These are phyloP conservation scores for Anthonomus grandis DNA, from an alignment of 1,140 invertebrate species.

Conservation along the genomic window DNA sequence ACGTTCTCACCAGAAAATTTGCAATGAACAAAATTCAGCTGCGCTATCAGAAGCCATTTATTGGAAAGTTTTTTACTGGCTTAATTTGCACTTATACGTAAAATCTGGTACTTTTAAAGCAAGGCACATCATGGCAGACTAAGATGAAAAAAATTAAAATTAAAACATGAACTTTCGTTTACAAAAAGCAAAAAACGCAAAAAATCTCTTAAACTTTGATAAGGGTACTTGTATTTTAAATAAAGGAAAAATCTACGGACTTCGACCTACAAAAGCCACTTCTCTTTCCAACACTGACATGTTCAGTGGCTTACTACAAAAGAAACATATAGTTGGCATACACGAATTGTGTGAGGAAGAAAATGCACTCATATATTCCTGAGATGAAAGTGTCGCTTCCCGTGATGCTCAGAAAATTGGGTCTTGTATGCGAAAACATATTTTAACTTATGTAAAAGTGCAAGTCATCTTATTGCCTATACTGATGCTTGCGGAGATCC, in stretches of 20 bases:
- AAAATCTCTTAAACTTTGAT: not conserved
- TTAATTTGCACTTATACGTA: no score
- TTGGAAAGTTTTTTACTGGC: not conserved
- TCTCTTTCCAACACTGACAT: not conserved
- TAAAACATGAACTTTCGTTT: not conserved
- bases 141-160: not conserved
- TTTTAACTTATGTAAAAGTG: not conserved
- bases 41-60: not conserved
- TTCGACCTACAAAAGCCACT: not conserved
- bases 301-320: not conserved
- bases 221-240: no score
- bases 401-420: not conserved
- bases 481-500: no score
- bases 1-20: not conserved
- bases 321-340: not conserved
- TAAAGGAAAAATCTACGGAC: not conserved
- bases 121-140: not conserved
- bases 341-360: not conserved
- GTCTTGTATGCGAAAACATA: not conserved
- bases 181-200: not conserved
- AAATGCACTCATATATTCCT: not conserved
- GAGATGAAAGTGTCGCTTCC: not conserved
- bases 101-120: not conserved
- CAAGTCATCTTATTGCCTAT: no score
- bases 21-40: not conserved